Percentiles rank a stretch among this genome's conserved stretches.
These are phyloP conservation scores for Gorsachius goisagi DNA, from an alignment of 2,113 vertebrate species.

Conservation along the genomic window DNA sequence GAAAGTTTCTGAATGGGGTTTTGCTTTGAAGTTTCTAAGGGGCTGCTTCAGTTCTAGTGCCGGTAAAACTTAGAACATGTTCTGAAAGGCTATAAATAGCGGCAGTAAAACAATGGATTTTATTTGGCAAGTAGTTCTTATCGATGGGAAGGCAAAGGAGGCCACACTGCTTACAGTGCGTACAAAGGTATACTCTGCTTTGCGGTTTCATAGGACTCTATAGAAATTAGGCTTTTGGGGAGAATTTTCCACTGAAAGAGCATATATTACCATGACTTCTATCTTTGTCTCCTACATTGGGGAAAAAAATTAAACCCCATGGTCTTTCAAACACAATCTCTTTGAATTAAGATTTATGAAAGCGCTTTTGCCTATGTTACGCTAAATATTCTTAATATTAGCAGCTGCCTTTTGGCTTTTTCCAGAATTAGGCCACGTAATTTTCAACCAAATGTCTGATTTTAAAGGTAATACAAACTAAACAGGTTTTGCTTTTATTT, in stretches of 20 bases:
- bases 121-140: neutral
- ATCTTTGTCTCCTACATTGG: neutral
- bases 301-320: neutral
- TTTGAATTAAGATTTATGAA: neutral
- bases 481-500: neutral
- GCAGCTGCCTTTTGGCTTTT: neutral
- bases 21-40: slow-evolving; percentile 36
- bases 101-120: neutral
- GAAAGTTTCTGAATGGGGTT: slow-evolving; percentile 29
- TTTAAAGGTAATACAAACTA: neutral
- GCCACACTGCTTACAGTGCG: neutral
- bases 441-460: neutral
- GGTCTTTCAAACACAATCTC: neutral
- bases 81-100: slow-evolving; percentile 1
- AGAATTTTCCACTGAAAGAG: neutral
- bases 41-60: neutral
- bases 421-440: neutral
- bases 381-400: neutral
- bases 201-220: neutral
- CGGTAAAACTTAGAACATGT: neutral
- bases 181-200: neutral
- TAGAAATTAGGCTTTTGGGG: neutral
- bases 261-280: neutral
- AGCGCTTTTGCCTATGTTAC: neutral
- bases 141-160: neutral